Evolutionary conservation across 2,113 vertebrate species (phyloP).

Genomic region (Naja naja): DNA sequence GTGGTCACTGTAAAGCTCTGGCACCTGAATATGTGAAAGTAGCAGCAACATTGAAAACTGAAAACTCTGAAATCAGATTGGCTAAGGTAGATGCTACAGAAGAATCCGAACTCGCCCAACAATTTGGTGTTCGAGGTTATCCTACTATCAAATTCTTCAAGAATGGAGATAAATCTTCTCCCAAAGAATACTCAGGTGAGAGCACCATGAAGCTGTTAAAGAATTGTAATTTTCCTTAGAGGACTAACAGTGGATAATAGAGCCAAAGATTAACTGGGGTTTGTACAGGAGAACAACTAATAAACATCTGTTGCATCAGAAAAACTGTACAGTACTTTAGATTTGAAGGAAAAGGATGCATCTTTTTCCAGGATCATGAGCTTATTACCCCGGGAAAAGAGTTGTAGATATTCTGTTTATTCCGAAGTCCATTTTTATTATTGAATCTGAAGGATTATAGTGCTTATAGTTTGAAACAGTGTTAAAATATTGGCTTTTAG

Average conservation of each 20-base stretch:
- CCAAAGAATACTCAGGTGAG: constrained; percentile 92
- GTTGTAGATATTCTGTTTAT: background rate
- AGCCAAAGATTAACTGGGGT: background rate
- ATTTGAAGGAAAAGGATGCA: background rate
- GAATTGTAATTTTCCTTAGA: background rate
- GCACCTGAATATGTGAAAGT: constrained; percentile 93
- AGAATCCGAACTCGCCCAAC: constrained; percentile 90
- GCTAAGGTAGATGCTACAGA: constrained; percentile 96
- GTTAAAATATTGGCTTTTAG: background rate
- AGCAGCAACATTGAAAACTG: constrained; percentile 81
- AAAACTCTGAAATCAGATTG: constrained; percentile 85
- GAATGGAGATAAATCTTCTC: constrained; percentile 84
- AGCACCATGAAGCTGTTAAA: fast-evolving
- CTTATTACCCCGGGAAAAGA: background rate
- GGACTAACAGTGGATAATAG: background rate
- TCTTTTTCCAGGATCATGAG: background rate
- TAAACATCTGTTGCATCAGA: background rate
- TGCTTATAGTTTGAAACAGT: background rate
- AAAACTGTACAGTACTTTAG: background rate
- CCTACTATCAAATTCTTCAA: constrained; percentile 98
- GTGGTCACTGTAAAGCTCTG: constrained; percentile 96
- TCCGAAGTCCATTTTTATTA: background rate
- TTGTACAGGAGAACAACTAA: background rate
- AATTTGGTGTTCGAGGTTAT: constrained; percentile 89
- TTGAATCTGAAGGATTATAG: background rate